Conservation (phyloP, 2,113 vertebrate species). For the Coptodon rendalli region DNA sequence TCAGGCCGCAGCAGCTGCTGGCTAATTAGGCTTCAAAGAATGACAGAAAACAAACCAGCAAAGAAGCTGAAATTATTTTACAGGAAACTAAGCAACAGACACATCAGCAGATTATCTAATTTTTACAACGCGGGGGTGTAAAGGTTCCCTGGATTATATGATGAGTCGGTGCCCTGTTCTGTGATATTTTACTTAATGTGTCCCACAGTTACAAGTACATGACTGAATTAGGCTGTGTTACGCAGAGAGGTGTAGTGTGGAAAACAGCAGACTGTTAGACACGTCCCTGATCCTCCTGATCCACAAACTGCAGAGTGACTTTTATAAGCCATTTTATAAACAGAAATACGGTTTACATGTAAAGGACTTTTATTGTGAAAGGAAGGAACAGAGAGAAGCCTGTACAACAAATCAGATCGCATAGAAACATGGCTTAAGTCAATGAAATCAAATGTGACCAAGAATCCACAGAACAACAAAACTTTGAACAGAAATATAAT, state of each 20-base stretch:
- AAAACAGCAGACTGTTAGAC: not conserved
- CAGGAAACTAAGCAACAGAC: not conserved
- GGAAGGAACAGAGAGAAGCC: not conserved
- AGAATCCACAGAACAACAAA: not conserved
- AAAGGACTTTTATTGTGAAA: too few relatives aligned
- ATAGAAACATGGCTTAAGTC: not conserved
- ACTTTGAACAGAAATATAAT: not conserved
- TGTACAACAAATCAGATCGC: not conserved
- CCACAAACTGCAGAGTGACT: not conserved
- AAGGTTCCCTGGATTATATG: not conserved
- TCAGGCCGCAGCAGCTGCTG: not conserved
- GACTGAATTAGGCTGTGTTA: not conserved
- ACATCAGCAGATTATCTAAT: not conserved
- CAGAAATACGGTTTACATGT: not conserved
- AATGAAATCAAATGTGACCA: not conserved
- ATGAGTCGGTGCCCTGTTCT: not conserved
- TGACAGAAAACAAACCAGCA: not conserved
- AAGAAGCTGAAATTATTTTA: not conserved
- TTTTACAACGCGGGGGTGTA: not conserved
- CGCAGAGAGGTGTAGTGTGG: not conserved
- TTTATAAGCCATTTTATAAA: not conserved
- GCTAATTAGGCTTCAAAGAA: not conserved
- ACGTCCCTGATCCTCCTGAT: accelerated
- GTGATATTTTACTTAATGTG: not conserved
- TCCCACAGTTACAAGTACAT: not conserved